A percentile compares a stretch with the other conserved stretches of the same genome.
phyloP scores from a whole-genome alignment of 1,140 invertebrate genomes.

The Anastatus disparis region DNA sequence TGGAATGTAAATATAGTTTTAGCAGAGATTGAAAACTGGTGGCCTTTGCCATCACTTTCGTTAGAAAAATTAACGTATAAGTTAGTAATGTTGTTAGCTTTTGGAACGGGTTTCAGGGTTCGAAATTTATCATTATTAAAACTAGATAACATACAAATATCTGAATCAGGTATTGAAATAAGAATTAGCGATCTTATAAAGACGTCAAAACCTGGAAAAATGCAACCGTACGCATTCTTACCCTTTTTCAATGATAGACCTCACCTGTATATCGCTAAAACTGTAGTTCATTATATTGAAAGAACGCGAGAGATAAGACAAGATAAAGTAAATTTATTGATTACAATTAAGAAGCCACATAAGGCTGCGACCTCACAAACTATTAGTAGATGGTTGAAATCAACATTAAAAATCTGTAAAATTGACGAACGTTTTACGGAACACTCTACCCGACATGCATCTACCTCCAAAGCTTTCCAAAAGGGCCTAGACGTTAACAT shows the following conservation, averaged over 20 bases:
- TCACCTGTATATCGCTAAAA: slow-evolving; percentile 10
- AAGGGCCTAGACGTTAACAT: slow-evolving; percentile 41
- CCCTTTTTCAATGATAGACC: slow-evolving; percentile 22
- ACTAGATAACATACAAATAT: slow-evolving; percentile 38
- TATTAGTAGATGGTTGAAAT: slow-evolving; percentile 47
- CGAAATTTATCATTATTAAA: slow-evolving; percentile 42
- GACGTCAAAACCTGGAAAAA: slow-evolving; percentile 26
- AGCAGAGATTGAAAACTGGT: slow-evolving; percentile 22
- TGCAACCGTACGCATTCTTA: slow-evolving; percentile 18
- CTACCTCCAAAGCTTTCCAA: slow-evolving; percentile 43
- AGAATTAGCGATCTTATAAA: slow-evolving; percentile 38
- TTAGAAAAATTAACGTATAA: slow-evolving; percentile 28
- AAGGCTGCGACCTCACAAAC: slow-evolving; percentile 37
- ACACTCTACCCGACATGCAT: slow-evolving; percentile 47
- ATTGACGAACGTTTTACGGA: slow-evolving; percentile 42
- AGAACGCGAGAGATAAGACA: slow-evolving; percentile 14
- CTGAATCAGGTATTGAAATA: slow-evolving; percentile 29
- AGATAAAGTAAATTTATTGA: slow-evolving; percentile 25
- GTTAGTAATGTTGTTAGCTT: slow-evolving; percentile 36
- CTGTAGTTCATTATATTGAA: slow-evolving; percentile 27
- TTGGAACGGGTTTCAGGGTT: slow-evolving; percentile 35
- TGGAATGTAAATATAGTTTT: too few relatives aligned
- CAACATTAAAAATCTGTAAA: slow-evolving; percentile 25
- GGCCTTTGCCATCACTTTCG: slow-evolving; percentile 21
- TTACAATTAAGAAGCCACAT: slow-evolving; percentile 39